Percentiles rank a stretch among this genome's conserved stretches.
Evolutionary conservation across 2,113 vertebrate genomes (phyloP).

Genomic region (Butorides virescens): DNA sequence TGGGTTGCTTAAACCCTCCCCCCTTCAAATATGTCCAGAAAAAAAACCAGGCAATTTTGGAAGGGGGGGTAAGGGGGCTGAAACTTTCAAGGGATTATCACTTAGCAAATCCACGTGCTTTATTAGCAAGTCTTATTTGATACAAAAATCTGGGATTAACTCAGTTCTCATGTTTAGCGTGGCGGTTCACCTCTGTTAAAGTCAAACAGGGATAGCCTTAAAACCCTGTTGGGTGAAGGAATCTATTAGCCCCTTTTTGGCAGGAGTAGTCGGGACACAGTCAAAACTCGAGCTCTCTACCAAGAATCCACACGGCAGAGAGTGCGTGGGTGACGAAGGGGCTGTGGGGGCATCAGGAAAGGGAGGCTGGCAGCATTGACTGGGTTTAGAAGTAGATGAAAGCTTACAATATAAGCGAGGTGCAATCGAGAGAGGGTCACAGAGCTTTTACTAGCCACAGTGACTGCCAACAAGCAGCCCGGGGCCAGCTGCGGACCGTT

Average conservation of each 20-base stretch:
- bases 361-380: neutral
- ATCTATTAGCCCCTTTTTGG: neutral
- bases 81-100: neutral
- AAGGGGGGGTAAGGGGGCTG: neutral
- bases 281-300: neutral
- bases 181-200: neutral
- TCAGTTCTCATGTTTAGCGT: constrained; percentile 5
- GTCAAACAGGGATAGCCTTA: neutral
- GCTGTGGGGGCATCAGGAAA: neutral
- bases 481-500: constrained; percentile 76
- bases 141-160: constrained; percentile 35
- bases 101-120: neutral
- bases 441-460: constrained; percentile 84
- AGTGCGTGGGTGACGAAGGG: neutral
- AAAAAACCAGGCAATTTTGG: neutral
- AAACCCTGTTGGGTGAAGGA: neutral
- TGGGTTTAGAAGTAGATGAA: neutral
- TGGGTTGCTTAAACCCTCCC: neutral
- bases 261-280: neutral
- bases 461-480: constrained; percentile 75
- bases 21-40: neutral
- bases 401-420: constrained; percentile 86
- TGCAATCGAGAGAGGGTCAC: constrained; percentile 80
- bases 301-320: neutral
- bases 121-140: neutral